These are phyloP conservation scores for Drosophila sucinea DNA, from an alignment of 1,140 invertebrate species.

Conservation along the genomic window DNA sequence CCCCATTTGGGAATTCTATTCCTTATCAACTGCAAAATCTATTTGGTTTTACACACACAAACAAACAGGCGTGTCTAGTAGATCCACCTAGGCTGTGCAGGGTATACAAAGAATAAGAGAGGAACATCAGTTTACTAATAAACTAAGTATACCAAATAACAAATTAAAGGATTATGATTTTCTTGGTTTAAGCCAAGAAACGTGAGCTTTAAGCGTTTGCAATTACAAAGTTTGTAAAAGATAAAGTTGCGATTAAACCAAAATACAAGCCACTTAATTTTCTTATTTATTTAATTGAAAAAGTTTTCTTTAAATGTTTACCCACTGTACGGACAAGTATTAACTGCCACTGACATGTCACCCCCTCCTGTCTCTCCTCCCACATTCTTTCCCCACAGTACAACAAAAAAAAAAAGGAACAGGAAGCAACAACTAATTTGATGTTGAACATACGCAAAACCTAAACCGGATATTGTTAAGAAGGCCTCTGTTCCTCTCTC, in stretches of 20 bases:
- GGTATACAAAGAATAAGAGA: no score
- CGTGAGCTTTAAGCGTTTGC: neutral
- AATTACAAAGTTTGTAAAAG: slow-evolving; percentile 2
- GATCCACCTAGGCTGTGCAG: no score
- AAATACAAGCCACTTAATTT: slow-evolving; percentile 4
- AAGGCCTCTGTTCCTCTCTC: neutral
- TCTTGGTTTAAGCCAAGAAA: neutral
- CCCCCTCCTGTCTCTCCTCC: neutral
- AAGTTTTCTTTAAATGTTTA: slow-evolving; percentile 5
- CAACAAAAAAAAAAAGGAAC: neutral
- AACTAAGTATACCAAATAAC: neutral
- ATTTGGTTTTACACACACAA: no score
- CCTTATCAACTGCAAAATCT: no score
- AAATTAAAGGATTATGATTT: neutral
- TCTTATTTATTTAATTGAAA: slow-evolving; percentile 12
- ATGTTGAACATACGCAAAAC: slow-evolving; percentile 12
- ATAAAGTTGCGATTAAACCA: slow-evolving; percentile 2
- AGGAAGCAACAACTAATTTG: slow-evolving; percentile 12
- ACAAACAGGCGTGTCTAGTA: no score
- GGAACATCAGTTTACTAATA: neutral
- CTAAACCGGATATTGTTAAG: slow-evolving; percentile 7
- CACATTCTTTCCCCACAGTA: neutral
- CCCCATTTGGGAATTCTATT: no score
- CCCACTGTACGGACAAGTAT: slow-evolving; percentile 1
- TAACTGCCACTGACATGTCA: slow-evolving; percentile 6